Evolutionary conservation across 2,888 invertebrate genomes (phyloP), one percentile per base, ranked within the genome.

Genomic region (Drosophila pseudotalamancana): DNA sequence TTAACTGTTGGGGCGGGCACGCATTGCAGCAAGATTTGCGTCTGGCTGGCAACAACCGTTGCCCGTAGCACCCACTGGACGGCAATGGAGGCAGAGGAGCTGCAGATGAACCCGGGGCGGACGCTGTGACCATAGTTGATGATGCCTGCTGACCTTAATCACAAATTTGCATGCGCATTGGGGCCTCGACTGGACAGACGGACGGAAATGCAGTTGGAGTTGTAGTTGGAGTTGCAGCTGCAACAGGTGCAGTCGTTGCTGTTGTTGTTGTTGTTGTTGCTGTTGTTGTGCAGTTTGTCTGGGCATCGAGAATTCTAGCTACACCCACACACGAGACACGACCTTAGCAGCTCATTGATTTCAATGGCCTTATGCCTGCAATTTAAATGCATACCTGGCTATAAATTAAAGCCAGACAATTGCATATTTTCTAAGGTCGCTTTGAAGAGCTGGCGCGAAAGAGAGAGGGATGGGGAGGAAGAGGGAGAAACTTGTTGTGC

Each of bases 371-470:
- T 46, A 46, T 60, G 68, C 35, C 53, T 59, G 73, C 45, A 39
- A 48, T 59, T 59, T 69, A 56, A 74, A 65, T 75, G 59, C 74
- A 40, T 61, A 63, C 51, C 55, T 55, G 45, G 65, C 70, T 55
- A 76, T 77, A 86, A 88, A 79, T 88, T 72, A 66, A 60, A 73
- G 72, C 48, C 61, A 62, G 37, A 34, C 39, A 61, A 74, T 63
- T 74, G 87, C 83, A 84, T 84, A 83, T 68, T 84, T 84, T 49
- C 63, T 86, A 88, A 84, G 88, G 88, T 88, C 83, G 83, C 50
- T 65, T 19, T 12, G 29, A 8, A n/a, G 18, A 2, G 27, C n/a
- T n/a, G n/a, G n/a, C n/a, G n/a, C 6, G 4, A n/a, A n/a, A 14
- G 14, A 6, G 27, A 16, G 34, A 9, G 25, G 3, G 25, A 16